Percentiles rank a stretch among this genome's conserved stretches.
phyloP scores from a whole-genome alignment of 2,888 invertebrate genomes.

The Ophonus ardosiacus region DNA sequence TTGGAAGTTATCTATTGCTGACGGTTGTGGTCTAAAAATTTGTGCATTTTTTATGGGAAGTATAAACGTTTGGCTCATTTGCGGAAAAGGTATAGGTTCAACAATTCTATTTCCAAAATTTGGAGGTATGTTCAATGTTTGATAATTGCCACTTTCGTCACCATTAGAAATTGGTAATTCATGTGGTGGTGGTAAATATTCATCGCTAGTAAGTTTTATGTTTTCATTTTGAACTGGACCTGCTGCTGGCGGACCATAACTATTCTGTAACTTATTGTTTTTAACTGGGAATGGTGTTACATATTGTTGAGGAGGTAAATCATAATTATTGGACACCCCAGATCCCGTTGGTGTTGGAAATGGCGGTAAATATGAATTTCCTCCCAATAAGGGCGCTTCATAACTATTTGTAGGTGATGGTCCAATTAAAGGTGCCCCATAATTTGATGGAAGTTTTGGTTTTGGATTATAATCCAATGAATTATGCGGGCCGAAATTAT shows the following conservation, averaged over 20 bases:
- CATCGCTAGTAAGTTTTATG: slow-evolving; percentile 65
- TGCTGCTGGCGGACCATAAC: slow-evolving; percentile 74
- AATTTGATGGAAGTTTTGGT: slow-evolving; percentile 60
- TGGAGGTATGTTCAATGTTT: slow-evolving; percentile 54
- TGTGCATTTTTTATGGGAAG: slow-evolving; percentile 82
- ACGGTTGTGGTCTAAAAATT: slow-evolving; percentile 74
- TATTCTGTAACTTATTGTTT: slow-evolving; percentile 66
- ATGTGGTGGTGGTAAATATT: slow-evolving; percentile 69
- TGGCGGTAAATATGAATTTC: background rate
- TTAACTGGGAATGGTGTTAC: slow-evolving; percentile 53
- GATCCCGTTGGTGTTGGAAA: slow-evolving; percentile 9
- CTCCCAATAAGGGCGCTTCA: slow-evolving; percentile 50
- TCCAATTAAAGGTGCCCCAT: slow-evolving; percentile 33
- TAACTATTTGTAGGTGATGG: slow-evolving; percentile 67
- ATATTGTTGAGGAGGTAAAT: slow-evolving; percentile 65
- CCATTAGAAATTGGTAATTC: slow-evolving; percentile 70
- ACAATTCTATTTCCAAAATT: slow-evolving; percentile 51
- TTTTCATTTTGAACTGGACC: slow-evolving; percentile 70
- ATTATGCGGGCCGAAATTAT: slow-evolving; percentile 49
- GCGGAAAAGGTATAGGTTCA: slow-evolving; percentile 80
- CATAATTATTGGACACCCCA: slow-evolving; percentile 31
- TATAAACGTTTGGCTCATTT: slow-evolving; percentile 80
- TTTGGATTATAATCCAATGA: slow-evolving; percentile 44
- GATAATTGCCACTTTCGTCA: slow-evolving; percentile 65
- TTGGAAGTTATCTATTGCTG: slow-evolving; percentile 68